Percentiles rank a stretch among this genome's conserved stretches.
Evolutionary conservation across 2,888 invertebrate genomes (phyloP).

Genomic region (Pseudococcus longispinus): DNA sequence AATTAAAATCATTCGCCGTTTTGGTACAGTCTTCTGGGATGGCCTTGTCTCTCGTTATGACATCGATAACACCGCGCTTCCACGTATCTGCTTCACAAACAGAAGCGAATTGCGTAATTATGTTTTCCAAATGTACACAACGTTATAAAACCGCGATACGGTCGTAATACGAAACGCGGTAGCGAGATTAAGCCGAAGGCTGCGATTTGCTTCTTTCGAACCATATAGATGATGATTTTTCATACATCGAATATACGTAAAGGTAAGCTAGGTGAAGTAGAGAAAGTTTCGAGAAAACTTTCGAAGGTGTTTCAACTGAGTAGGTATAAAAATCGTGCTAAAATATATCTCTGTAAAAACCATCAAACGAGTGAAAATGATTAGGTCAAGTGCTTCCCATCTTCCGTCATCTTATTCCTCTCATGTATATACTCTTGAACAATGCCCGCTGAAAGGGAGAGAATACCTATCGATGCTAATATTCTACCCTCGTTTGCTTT

Average conservation of each 20-base stretch:
- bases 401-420: too few species aligned
- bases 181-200: neutral
- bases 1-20: slow-evolving; percentile 35
- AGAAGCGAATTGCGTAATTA: slow-evolving; percentile 22
- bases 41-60: neutral
- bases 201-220: neutral
- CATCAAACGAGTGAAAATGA: too few species aligned
- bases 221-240: neutral
- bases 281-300: neutral
- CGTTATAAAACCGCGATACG: neutral
- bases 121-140: neutral
- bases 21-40: neutral
- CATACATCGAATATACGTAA: neutral
- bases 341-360: too few species aligned
- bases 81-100: slow-evolving; percentile 2
- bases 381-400: neutral
- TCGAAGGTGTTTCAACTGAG: too few species aligned
- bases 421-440: too few species aligned
- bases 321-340: too few species aligned
- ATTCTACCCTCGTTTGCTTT: neutral
- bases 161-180: neutral
- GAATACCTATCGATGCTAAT: neutral
- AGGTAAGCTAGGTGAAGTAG: neutral
- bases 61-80: neutral
- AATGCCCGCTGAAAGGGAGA: neutral